Evolutionary conservation across 2,888 invertebrate genomes (phyloP).

Genomic region (Oligia strigilis): DNA sequence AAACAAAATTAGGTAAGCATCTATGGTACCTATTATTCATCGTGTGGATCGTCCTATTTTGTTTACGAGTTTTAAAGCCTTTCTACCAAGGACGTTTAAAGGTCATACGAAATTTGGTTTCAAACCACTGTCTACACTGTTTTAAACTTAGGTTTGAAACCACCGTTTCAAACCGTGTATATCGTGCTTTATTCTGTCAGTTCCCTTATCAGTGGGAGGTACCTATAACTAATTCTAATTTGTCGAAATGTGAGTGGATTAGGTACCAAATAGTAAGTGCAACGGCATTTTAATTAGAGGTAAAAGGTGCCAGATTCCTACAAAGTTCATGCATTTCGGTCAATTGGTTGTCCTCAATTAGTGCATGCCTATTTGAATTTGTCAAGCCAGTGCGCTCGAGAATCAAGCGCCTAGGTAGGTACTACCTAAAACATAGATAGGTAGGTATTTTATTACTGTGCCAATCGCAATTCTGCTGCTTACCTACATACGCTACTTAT

Average conservation of each 20-base stretch:
- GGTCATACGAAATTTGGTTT: too few species aligned
- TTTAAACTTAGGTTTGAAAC: too few species aligned
- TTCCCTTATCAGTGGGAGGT: not conserved
- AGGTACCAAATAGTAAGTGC: not conserved
- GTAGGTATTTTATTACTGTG: constrained; percentile 3
- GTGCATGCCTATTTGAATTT: constrained; percentile 53
- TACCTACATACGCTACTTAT: not conserved
- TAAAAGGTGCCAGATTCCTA: constrained; percentile 25
- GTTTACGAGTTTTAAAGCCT: not conserved
- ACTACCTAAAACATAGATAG: not conserved
- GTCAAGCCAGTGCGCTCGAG: constrained; percentile 31
- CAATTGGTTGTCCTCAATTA: constrained; percentile 60
- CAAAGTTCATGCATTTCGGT: constrained; percentile 49
- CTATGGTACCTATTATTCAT: not conserved
- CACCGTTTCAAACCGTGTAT: too few species aligned
- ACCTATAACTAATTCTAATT: not conserved
- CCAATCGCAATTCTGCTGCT: constrained; percentile 15
- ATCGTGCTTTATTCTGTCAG: not conserved
- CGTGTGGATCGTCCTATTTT: not conserved
- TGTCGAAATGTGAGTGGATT: not conserved
- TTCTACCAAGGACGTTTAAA: too few species aligned
- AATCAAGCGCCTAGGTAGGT: constrained; percentile 25
- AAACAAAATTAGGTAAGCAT: constrained; percentile 7
- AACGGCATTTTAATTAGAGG: constrained; percentile 14
- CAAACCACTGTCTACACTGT: too few species aligned